Conservation (phyloP, 2,113 vertebrate species). For the Myrmecophaga tridactyla region DNA sequence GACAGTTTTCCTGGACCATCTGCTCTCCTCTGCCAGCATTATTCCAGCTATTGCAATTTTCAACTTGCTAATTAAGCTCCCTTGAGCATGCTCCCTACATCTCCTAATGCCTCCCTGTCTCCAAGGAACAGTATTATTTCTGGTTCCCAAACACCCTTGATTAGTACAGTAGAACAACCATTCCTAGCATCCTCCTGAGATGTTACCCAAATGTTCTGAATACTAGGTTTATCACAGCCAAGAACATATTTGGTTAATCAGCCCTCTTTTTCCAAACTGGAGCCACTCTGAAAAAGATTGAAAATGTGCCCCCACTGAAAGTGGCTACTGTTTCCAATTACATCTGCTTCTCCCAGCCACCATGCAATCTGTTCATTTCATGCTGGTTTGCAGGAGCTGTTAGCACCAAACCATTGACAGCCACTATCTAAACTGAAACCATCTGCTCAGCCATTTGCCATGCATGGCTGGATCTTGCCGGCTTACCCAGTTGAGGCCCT, state of each 20-base stretch:
- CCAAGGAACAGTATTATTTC: background rate
- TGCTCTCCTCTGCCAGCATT: background rate
- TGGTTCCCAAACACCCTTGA: slow-evolving; percentile 24
- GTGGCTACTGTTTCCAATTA: slow-evolving; percentile 75
- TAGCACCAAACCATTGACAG: slow-evolving; percentile 65
- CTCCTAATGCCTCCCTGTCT: background rate
- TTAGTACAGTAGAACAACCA: background rate
- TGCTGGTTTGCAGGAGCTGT: slow-evolving; percentile 58
- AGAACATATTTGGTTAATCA: slow-evolving; percentile 70
- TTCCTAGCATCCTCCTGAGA: slow-evolving; percentile 23
- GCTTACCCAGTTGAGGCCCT: slow-evolving; percentile 71
- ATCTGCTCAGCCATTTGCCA: slow-evolving; percentile 70
- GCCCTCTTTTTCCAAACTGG: slow-evolving; percentile 11
- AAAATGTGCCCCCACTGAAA: slow-evolving; percentile 56
- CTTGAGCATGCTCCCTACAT: background rate
- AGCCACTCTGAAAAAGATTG: slow-evolving; percentile 64
- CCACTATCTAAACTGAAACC: slow-evolving; percentile 76
- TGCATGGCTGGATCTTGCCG: slow-evolving; percentile 64
- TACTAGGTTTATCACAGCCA: slow-evolving; percentile 51
- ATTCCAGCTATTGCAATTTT: background rate
- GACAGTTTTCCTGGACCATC: background rate
- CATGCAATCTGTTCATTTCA: slow-evolving; percentile 66
- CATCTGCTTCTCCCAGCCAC: slow-evolving; percentile 66
- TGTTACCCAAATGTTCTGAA: slow-evolving; percentile 48
- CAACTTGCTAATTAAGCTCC: background rate